Percentiles rank a stretch among this genome's conserved stretches.
Evolutionary conservation across 2,113 vertebrate species (phyloP).

Genomic region (Engystomops pustulosus): DNA sequence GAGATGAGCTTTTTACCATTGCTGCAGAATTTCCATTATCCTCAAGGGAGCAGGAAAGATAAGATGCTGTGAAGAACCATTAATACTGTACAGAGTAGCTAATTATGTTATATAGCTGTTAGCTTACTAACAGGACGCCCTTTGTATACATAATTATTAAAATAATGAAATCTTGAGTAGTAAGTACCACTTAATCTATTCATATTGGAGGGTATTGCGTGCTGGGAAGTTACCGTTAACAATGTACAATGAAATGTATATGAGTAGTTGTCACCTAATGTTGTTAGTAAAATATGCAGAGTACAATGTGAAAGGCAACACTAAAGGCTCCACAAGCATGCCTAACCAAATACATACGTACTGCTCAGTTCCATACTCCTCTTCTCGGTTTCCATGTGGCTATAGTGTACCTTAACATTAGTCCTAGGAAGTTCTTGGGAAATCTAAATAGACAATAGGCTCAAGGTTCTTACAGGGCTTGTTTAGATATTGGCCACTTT

Average conservation of each 20-base stretch:
- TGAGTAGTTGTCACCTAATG: no score
- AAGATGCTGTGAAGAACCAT: conserved; percentile 31
- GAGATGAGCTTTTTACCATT: conserved; percentile 19
- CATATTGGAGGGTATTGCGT: neutral
- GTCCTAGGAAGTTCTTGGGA: no score
- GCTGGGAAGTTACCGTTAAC: neutral
- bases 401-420: no score
- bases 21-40: conserved; percentile 36
- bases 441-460: no score
- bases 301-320: neutral
- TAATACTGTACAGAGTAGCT: conserved; percentile 11
- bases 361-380: no score
- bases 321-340: no score
- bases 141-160: neutral
- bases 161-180: conserved; percentile 5
- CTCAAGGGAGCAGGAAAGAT: conserved; percentile 19
- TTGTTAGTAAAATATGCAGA: neutral
- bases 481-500: no score
- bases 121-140: neutral
- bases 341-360: no score
- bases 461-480: no score
- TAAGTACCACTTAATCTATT: conserved; percentile 23
- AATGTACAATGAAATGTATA: no score
- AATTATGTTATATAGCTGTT: neutral
- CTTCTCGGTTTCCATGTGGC: no score